These are phyloP conservation scores for Patella ulyssiponensis DNA, from an alignment of 2,888 invertebrate species.

Conservation along the genomic window DNA sequence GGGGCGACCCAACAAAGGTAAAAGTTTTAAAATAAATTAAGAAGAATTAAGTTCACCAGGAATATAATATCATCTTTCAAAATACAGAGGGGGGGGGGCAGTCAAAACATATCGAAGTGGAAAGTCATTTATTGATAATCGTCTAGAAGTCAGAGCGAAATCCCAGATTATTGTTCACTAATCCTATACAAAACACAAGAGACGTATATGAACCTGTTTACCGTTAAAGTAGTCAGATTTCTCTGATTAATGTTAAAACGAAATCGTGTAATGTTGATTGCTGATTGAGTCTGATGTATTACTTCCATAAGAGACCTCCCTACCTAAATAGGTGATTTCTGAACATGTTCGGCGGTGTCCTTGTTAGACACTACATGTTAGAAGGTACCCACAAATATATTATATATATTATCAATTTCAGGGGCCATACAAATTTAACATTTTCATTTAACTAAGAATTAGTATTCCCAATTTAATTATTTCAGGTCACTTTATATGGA, in stretches of 20 bases:
- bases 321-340: slow-evolving; percentile 25
- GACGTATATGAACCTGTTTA: too few species aligned
- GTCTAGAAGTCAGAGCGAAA: too few species aligned
- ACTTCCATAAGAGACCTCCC: neutral
- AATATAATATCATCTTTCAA: neutral
- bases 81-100: too few species aligned
- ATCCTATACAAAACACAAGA: too few species aligned
- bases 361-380: neutral
- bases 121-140: too few species aligned
- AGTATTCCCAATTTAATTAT: slow-evolving; percentile 8
- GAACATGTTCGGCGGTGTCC: neutral
- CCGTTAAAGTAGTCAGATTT: too few species aligned
- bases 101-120: too few species aligned
- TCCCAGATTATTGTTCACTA: too few species aligned
- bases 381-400: neutral
- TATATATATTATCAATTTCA: neutral
- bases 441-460: slow-evolving; percentile 1
- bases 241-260: too few species aligned
- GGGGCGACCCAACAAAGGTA: slow-evolving; percentile 47
- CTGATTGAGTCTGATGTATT: too few species aligned
- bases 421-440: neutral
- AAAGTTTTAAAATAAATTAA: neutral
- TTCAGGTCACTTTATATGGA: slow-evolving; percentile 55
- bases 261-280: too few species aligned
- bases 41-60: neutral